These are phyloP conservation scores for Brachionichthys hirsutus DNA, from an alignment of 2,113 vertebrate species.

Conservation along the genomic window DNA sequence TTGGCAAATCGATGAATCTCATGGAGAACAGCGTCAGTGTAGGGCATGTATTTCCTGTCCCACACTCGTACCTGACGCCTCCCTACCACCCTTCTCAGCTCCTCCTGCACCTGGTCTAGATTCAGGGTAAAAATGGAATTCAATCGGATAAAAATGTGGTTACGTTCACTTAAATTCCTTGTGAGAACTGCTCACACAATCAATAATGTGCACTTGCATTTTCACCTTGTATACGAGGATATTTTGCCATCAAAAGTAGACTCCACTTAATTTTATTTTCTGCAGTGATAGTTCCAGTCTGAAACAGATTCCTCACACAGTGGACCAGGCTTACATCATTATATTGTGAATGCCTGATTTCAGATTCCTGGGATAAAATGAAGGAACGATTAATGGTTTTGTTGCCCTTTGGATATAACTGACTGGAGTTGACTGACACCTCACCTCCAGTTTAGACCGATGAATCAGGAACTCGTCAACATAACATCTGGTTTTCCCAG, in stretches of 20 bases:
- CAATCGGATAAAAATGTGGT: constrained; percentile 23
- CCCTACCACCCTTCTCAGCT: constrained; percentile 68
- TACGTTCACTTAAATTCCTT: constrained; percentile 33
- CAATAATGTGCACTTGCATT: neutral
- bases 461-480: constrained; percentile 58
- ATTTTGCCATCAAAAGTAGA: constrained; percentile 73
- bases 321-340: constrained; percentile 55
- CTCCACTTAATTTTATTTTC: constrained; percentile 61
- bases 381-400: too few species aligned
- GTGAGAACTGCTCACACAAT: neutral
- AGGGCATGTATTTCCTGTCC: constrained; percentile 70
- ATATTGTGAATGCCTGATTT: constrained; percentile 36
- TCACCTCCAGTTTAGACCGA: constrained; percentile 48
- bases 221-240: constrained; percentile 77
- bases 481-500: constrained; percentile 49
- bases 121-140: neutral
- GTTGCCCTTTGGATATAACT: neutral
- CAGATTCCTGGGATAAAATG: constrained; percentile 34
- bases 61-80: constrained; percentile 50
- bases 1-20: constrained; percentile 70
- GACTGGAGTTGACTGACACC: neutral
- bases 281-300: constrained; percentile 73
- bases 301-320: constrained; percentile 59
- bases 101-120: constrained; percentile 67
- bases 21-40: constrained; percentile 75